Conservation (phyloP, 2,888 invertebrate genomes). For the Drosophila macrothrix region DNA sequence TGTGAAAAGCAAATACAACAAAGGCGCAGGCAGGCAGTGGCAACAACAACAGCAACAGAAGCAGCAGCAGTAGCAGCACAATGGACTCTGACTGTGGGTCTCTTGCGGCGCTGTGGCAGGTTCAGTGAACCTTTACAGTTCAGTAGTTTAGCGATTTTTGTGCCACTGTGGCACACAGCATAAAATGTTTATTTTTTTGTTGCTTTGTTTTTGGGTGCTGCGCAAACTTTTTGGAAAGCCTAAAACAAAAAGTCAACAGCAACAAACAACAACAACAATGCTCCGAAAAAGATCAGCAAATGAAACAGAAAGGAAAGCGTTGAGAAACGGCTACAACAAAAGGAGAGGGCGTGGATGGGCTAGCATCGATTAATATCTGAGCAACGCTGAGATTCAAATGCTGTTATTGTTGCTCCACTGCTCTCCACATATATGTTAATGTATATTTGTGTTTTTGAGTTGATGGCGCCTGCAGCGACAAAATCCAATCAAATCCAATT, state of each 20-base stretch:
- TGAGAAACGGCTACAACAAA: conserved; percentile 59
- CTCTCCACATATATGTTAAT: conserved; percentile 1
- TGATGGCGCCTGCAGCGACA: conserved; percentile 62
- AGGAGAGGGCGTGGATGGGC: conserved; percentile 1
- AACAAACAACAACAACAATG: conserved; percentile 56
- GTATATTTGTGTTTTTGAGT: conserved; percentile 53
- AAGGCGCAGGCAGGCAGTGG: conserved; percentile 41
- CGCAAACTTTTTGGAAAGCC: conserved; percentile 46
- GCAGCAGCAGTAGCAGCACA: conserved; percentile 31
- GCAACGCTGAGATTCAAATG: conserved; percentile 38
- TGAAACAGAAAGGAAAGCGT: conserved; percentile 61
- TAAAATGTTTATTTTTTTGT: not conserved
- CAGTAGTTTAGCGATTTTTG: conserved; percentile 81
- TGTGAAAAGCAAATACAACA: conserved; percentile 59
- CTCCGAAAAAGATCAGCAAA: conserved; percentile 55
- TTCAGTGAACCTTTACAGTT: conserved; percentile 82
- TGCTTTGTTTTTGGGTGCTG: not conserved
- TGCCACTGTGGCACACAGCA: conserved; percentile 61
- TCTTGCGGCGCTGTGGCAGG: conserved; percentile 67
- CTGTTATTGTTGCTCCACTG: conserved; percentile 16
- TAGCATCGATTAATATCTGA: conserved; percentile 50
- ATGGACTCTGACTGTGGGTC: conserved; percentile 56
- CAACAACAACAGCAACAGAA: conserved; percentile 35
- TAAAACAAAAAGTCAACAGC: conserved; percentile 17
- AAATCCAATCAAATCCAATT: conserved; percentile 79